Conservation (phyloP, 2,113 vertebrate genomes). For the Phyllostomus hastatus region DNA sequence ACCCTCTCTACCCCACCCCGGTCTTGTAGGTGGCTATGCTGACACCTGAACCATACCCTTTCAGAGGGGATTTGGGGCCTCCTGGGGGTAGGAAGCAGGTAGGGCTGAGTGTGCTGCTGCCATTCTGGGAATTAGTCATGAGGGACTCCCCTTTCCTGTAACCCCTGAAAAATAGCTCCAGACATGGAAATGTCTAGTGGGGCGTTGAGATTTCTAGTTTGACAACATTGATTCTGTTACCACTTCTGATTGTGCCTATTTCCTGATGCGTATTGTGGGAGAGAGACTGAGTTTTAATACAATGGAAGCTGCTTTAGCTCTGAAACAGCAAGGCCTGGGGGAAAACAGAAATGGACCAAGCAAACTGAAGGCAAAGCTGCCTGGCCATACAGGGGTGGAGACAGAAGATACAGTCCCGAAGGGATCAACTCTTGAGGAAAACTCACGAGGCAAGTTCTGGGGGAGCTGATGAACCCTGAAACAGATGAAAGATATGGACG, state of each 20-base stretch:
- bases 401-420: neutral
- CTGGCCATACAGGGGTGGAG: neutral
- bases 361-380: neutral
- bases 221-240: neutral
- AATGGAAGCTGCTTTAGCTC: neutral
- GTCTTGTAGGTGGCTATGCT: neutral
- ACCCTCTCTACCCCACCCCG: neutral
- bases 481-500: neutral
- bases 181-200: neutral
- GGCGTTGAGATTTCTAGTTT: neutral
- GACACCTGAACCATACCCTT: slow-evolving; percentile 52
- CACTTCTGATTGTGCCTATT: neutral
- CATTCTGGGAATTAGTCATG: neutral
- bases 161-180: slow-evolving; percentile 37
- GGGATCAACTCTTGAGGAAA: neutral
- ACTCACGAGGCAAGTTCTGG: neutral
- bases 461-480: neutral
- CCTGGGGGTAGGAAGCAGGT: slow-evolving; percentile 1
- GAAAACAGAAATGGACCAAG: neutral
- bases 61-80: slow-evolving; percentile 67
- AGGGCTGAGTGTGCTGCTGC: neutral
- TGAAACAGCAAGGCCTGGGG: neutral
- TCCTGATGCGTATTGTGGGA: neutral
- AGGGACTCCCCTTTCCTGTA: neutral
- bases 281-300: neutral